phyloP scores from a whole-genome alignment of 2,113 vertebrate species.

The Callocephalon fimbriatum region DNA sequence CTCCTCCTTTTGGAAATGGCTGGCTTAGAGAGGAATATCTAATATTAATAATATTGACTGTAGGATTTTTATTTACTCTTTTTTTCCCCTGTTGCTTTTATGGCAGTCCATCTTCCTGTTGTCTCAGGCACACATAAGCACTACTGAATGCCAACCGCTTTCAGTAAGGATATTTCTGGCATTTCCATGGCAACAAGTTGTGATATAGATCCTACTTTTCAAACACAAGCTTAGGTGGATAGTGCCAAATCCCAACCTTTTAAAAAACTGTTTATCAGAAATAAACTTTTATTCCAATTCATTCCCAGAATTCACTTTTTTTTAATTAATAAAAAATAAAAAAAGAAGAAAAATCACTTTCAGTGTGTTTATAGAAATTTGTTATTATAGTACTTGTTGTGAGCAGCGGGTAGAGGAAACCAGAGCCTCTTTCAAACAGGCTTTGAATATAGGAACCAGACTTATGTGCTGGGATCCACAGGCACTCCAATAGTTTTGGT shows the following conservation, averaged over 20 bases:
- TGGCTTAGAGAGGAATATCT: neutral
- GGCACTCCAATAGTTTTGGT: constrained; percentile 2
- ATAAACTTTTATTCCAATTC: neutral
- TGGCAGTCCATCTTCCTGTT: constrained; percentile 3
- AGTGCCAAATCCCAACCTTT: neutral
- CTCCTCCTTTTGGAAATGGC: neutral
- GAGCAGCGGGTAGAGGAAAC: constrained; percentile 31
- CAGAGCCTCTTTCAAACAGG: neutral
- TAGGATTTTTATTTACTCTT: constrained; percentile 26
- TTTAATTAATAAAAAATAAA: neutral
- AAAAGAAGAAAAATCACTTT: neutral
- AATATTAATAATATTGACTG: constrained; percentile 23
- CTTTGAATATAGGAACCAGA: neutral
- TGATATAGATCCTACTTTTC: constrained; percentile 9
- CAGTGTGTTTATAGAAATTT: neutral
- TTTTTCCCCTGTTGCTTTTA: neutral
- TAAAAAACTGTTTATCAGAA: neutral
- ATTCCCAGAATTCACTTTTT: neutral
- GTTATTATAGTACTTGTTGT: constrained; percentile 24
- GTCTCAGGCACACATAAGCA: constrained; percentile 28
- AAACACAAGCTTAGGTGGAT: neutral
- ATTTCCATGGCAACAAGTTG: constrained; percentile 31
- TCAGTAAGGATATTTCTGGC: constrained; percentile 57
- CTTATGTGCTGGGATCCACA: neutral
- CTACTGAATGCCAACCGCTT: neutral